Percentiles rank a stretch among this genome's conserved stretches.
Conservation (phyloP, 1,140 invertebrate genomes). For the Bombus superbus region DNA sequence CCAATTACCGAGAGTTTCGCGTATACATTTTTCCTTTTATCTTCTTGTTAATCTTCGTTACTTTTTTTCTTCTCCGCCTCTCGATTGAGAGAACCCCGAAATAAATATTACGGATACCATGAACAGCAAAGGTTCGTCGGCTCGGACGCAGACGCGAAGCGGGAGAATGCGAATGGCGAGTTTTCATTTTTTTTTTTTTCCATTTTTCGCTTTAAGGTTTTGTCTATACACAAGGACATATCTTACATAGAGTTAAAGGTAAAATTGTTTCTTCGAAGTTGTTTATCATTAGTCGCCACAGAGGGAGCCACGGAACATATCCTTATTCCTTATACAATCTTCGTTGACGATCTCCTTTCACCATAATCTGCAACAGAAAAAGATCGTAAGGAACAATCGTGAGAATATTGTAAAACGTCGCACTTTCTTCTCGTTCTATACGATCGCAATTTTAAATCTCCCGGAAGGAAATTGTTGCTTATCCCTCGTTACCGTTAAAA, state of each 20-base stretch:
- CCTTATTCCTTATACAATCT: slow-evolving; percentile 24
- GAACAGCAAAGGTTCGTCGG: slow-evolving; percentile 58
- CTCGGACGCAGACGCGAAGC: slow-evolving; percentile 66
- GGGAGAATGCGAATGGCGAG: slow-evolving; percentile 61
- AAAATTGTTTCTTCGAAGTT: slow-evolving; percentile 63
- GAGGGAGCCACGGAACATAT: slow-evolving; percentile 29
- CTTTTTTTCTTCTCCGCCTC: not conserved
- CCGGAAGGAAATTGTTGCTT: not conserved
- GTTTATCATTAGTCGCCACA: slow-evolving; percentile 57
- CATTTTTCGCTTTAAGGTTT: slow-evolving; percentile 28
- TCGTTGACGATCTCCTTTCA: slow-evolving; percentile 46
- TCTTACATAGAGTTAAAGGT: slow-evolving; percentile 68
- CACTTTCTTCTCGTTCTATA: not conserved
- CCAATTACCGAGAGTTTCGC: slow-evolving; percentile 57
- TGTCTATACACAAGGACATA: slow-evolving; percentile 69
- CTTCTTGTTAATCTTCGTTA: not conserved
- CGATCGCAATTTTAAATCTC: not conserved
- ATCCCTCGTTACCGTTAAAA: slow-evolving; percentile 8
- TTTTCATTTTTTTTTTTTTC: slow-evolving; percentile 15
- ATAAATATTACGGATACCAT: slow-evolving; percentile 68
- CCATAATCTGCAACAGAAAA: slow-evolving; percentile 53
- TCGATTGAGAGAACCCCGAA: slow-evolving; percentile 55
- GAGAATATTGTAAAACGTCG: not conserved
- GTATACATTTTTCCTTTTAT: slow-evolving; percentile 63
- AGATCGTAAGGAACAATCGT: not conserved